Evolutionary conservation across 2,888 invertebrate species (phyloP), one percentile per base, ranked within the genome.

Genomic region (Lepidochrysops patricia): DNA sequence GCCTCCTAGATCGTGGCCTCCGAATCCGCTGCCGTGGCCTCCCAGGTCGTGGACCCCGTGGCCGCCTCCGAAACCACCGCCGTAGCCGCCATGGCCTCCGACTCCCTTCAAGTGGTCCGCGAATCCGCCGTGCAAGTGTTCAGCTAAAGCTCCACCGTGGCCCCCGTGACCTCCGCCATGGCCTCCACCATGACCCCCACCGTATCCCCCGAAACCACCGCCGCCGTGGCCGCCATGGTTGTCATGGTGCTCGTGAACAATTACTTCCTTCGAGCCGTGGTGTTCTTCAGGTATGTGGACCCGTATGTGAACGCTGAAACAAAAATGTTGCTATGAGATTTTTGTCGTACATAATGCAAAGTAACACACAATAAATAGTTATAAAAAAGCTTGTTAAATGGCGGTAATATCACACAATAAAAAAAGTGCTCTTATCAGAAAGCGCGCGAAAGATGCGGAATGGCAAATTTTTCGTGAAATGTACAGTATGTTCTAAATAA

Each of bases 221-320:
- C 43, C 72, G 4, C 71, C 68, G 3, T 71, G 23, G 19, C 43
- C 43, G 19, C 43, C 80, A 61, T 78, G 76, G 12, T 79, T 77
- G 13, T 80, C 79, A 64, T 84, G 79, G 57, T 81, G 76, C 64
- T 85, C 85, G 60, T 87, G 86, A 57, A 86, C 74, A 58, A 90
- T 74, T 54, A 87, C 82, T 71, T 90, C 88, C 68, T 89, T 88
- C 0, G 84, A 73, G 6, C 82, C 80, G 66, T 89, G 85, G 67
- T 88, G 85, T 60, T 80, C 71, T 68, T 90, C 90, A 66, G 91
- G 90, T 72, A 91, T 79, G 68, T 91, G 91, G 26, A 91, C 86
- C 64, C 90, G 84, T 69, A 91, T 91, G 70, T 91, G 91, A 58
- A 91, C 90, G 72, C 91, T 91, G 82, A 19, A 87, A 89, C 73